A percentile compares a stretch with the other conserved stretches of the same genome.
Evolutionary conservation across 2,113 vertebrate species (phyloP).

Genomic region (Aegotheles bennettii): DNA sequence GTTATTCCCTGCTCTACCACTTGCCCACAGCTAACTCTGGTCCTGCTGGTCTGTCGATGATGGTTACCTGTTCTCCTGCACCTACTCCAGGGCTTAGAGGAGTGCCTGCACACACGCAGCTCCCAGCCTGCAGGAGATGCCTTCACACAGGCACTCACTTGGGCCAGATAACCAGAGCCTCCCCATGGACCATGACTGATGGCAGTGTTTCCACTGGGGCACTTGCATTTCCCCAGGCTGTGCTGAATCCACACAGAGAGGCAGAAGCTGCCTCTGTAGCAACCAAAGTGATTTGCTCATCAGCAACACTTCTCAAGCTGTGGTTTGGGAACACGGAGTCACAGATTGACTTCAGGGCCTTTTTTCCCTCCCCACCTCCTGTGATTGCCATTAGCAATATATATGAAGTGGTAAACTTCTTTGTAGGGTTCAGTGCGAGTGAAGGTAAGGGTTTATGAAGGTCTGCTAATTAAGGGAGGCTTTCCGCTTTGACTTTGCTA

Average conservation of each 20-base stretch:
- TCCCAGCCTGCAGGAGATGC: neutral
- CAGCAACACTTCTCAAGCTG: neutral
- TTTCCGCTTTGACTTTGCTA: neutral
- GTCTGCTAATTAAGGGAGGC: neutral
- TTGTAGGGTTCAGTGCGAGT: neutral
- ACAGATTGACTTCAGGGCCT: neutral
- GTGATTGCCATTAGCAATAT: neutral
- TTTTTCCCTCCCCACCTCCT: neutral
- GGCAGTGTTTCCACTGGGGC: accelerated
- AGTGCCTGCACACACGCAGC: accelerated
- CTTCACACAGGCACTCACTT: accelerated
- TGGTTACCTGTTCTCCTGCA: neutral
- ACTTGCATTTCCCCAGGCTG: neutral
- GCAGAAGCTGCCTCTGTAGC: neutral
- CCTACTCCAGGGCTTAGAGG: neutral
- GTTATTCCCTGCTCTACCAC: neutral
- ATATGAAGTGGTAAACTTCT: neutral
- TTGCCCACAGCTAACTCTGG: neutral
- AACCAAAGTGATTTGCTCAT: neutral
- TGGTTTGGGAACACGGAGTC: neutral
- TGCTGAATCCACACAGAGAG: accelerated
- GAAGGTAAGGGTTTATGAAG: neutral
- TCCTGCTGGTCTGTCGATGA: neutral
- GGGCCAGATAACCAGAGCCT: accelerated
- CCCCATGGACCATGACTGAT: accelerated